Evolutionary conservation across 2,888 invertebrate genomes (phyloP), one percentile per base, ranked within the genome.

Genomic region (Drosophila histrio): DNA sequence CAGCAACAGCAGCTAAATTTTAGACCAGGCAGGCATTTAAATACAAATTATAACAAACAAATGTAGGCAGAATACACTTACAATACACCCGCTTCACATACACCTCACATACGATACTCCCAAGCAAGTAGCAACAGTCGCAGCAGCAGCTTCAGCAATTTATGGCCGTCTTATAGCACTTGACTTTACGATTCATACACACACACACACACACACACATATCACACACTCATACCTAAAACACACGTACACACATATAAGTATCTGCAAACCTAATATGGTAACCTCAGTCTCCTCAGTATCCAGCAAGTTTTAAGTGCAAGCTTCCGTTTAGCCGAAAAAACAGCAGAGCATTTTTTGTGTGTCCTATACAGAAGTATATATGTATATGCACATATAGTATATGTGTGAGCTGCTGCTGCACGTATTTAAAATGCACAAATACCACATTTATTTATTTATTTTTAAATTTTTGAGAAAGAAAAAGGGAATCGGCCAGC

Each of bases 361-460:
- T n/a, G n/a, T 38, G 32, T 38, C 39, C n/a, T 4, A 21, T n/a
- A 13, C 19, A 44, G 6, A 19, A 3, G 21, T 22, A 15, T 53
- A 56, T 58, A 34, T 30, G 41, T 34, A 28, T 38, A 15, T 34
- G 59, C 24, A n/a, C 8, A 22, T 52, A 34, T 47, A 34, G 59
- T 30, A n/a, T 11, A 22, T 52, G 38, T 47, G 38, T 38, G 7
- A 19, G 39, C 7, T 52, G 39, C 54, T 41, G 68, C 54, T 38
- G 77, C 76, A 86, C 82, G 73, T 85, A 50, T 77, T 79, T 64
- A 61, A 75, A 89, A 80, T 82, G 76, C 78, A 54, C 78, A 88
- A 77, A 65, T 77, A 71, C 65, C 85, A 71, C 77, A 89, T 87
- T 89, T 87, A 89, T 85, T 87, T 72, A 60, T 75, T 79, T n/a